Evolutionary conservation across 2,113 vertebrate species (phyloP).

Genomic region (Cairina moschata): DNA sequence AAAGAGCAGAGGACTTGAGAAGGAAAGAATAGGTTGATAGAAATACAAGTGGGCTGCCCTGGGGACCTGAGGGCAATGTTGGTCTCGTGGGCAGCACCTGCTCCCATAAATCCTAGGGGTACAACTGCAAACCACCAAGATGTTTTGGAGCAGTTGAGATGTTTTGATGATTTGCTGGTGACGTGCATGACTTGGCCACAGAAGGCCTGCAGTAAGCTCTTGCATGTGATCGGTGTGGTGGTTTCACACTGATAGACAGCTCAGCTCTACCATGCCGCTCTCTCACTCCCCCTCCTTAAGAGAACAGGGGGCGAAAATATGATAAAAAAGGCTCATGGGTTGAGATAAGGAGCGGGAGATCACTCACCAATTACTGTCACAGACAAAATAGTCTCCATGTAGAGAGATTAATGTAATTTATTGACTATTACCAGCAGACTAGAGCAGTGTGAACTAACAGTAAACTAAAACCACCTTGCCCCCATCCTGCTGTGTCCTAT

Average conservation of each 20-base stretch:
- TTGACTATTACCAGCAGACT: not conserved
- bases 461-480: not conserved
- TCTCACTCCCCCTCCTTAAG: not conserved
- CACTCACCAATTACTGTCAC: not conserved
- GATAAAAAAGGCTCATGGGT: not conserved
- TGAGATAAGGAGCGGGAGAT: not conserved
- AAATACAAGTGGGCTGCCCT: not conserved
- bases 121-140: not conserved
- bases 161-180: not conserved
- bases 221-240: not conserved
- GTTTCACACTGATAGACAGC: not conserved
- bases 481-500: not conserved
- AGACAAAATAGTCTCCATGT: not conserved
- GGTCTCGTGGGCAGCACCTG: accelerated
- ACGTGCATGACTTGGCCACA: not conserved
- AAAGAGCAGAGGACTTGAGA: not conserved
- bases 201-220: not conserved
- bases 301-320: not conserved
- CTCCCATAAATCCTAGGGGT: not conserved
- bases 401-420: not conserved
- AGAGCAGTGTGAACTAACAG: not conserved
- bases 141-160: not conserved
- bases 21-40: not conserved
- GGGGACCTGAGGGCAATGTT: not conserved
- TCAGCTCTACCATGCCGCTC: not conserved